Conservation (phyloP, 2,797 vertebrate species). For the Hydrolagus colliei region DNA sequence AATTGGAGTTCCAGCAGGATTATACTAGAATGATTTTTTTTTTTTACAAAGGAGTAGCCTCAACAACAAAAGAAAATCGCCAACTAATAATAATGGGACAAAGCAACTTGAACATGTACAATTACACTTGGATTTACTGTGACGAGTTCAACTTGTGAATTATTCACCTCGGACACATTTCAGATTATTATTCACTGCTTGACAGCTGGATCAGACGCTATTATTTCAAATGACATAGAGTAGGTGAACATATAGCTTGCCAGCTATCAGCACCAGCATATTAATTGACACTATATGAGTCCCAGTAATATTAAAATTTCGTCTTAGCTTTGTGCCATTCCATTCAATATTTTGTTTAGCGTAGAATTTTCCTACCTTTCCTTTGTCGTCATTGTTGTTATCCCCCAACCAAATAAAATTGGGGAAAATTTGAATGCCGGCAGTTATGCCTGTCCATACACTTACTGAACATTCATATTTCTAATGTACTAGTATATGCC, state of each 20-base stretch:
- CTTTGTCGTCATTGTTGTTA: neutral
- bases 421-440: no score
- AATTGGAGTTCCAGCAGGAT: neutral
- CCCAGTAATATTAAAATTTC: neutral
- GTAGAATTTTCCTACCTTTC: neutral
- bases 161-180: neutral
- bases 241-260: neutral
- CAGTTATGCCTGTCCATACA: neutral
- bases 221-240: neutral
- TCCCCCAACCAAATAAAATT: neutral
- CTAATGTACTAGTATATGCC: neutral
- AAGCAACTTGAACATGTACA: neutral
- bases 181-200: neutral
- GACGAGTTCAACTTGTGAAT: conserved; percentile 4
- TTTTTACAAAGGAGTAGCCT: neutral
- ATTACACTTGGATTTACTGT: neutral
- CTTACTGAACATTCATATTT: neutral
- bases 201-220: neutral
- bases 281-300: conserved; percentile 2
- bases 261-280: neutral
- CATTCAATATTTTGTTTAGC: neutral
- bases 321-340: neutral
- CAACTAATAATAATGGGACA: neutral
- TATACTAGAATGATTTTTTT: neutral
- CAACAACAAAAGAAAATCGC: neutral